Evolutionary conservation across 2,888 invertebrate species (phyloP).

Genomic region (Philopedon plagiatum): DNA sequence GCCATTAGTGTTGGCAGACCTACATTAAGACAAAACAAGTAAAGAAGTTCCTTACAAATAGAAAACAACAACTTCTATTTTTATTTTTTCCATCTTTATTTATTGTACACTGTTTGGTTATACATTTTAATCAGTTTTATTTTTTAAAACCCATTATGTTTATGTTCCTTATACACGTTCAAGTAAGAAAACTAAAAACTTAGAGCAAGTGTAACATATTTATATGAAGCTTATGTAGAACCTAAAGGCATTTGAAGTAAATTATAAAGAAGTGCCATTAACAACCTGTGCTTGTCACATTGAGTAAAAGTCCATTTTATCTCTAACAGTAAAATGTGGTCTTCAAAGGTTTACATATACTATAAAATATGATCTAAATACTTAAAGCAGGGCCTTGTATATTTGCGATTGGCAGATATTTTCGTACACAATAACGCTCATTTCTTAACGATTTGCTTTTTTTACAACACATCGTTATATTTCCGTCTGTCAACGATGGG

Average conservation of each 20-base stretch:
- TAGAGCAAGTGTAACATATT: slow-evolving; percentile 26
- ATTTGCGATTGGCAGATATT: background rate
- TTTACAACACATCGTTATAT: too few relatives aligned
- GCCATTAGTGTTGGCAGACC: slow-evolving; percentile 72
- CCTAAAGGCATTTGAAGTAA: slow-evolving; percentile 4
- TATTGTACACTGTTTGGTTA: slow-evolving; percentile 24
- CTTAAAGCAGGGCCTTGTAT: background rate
- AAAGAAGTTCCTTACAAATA: slow-evolving; percentile 28
- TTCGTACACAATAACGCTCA: too few relatives aligned
- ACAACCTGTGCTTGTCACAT: background rate
- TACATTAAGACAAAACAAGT: slow-evolving; percentile 54
- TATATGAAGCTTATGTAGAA: slow-evolving; percentile 27
- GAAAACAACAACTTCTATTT: slow-evolving; percentile 38
- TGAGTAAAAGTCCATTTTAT: background rate
- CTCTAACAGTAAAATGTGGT: slow-evolving; percentile 1
- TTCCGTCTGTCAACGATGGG: too few relatives aligned
- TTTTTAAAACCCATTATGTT: slow-evolving; percentile 22
- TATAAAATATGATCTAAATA: slow-evolving; percentile 25
- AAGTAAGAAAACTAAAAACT: slow-evolving; percentile 21
- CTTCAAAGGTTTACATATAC: slow-evolving; percentile 20
- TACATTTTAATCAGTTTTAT: slow-evolving; percentile 29
- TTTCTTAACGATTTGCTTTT: too few relatives aligned
- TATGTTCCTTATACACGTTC: slow-evolving; percentile 34
- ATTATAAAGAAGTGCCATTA: slow-evolving; percentile 13
- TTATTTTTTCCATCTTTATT: slow-evolving; percentile 30